Conservation (phyloP, 1,140 invertebrate species). For the Holotrichia oblita region DNA sequence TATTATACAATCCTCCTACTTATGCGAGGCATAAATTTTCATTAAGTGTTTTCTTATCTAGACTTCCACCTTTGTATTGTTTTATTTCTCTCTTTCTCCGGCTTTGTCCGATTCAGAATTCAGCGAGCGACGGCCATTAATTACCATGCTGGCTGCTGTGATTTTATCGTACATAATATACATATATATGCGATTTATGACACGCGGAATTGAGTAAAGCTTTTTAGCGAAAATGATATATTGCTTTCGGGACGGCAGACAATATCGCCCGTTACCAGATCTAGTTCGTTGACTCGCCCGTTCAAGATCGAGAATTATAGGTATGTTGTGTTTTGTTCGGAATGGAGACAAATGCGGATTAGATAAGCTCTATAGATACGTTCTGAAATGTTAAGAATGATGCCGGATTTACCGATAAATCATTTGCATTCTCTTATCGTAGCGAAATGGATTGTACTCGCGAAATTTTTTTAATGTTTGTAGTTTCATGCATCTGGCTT, state of each 20-base stretch:
- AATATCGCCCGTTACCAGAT: not conserved
- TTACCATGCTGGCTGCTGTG: not conserved
- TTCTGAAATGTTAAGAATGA: no score
- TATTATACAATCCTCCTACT: slow-evolving; percentile 1
- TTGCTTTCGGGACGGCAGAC: not conserved
- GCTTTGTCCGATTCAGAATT: slow-evolving; percentile 12
- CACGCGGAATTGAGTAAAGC: not conserved
- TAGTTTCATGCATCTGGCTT: no score
- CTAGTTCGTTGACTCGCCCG: slow-evolving; percentile 1
- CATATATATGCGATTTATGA: not conserved
- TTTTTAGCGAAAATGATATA: slow-evolving; percentile 2
- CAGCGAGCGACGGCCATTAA: not conserved
- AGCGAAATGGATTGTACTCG: no score
- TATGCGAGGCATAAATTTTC: slow-evolving; percentile 7
- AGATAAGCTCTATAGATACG: no score
- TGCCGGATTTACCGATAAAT: no score
- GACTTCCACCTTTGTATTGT: no score
- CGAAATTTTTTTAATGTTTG: no score
- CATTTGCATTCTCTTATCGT: no score
- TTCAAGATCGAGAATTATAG: not conserved
- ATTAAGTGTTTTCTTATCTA: not conserved
- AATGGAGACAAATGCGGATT: not conserved
- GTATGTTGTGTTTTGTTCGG: not conserved
- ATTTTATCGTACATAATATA: no score
- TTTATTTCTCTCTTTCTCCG: not conserved